Percentiles rank a stretch among this genome's conserved stretches.
Evolutionary conservation across 2,888 invertebrate species (phyloP).

Genomic region (Elaeidobius kamerunicus): DNA sequence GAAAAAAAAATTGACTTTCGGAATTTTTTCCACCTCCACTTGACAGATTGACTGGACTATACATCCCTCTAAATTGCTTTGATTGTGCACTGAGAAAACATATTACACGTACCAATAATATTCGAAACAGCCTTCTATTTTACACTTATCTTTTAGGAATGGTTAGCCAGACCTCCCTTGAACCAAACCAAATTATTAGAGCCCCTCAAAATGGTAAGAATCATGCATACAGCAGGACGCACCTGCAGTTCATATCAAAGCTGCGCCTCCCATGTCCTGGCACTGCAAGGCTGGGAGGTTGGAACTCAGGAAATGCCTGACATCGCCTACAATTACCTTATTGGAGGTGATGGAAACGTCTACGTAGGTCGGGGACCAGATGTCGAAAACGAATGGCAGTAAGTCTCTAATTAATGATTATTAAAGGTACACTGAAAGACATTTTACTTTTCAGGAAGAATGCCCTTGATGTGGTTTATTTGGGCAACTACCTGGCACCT

Average conservation of each 20-base stretch:
- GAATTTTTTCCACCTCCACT: too few species aligned
- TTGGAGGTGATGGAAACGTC: slow-evolving; percentile 74
- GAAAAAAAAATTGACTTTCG: too few species aligned
- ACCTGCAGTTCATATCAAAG: slow-evolving; percentile 48
- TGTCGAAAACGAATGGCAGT: slow-evolving; percentile 40
- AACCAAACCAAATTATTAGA: slow-evolving; percentile 11
- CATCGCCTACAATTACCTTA: slow-evolving; percentile 52
- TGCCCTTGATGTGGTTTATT: slow-evolving; percentile 24
- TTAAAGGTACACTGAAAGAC: too few species aligned
- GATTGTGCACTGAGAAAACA: too few species aligned
- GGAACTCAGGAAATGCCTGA: slow-evolving; percentile 45
- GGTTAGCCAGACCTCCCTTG: slow-evolving; percentile 60
- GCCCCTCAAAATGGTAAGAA: slow-evolving; percentile 43
- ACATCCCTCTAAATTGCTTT: too few species aligned
- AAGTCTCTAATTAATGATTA: slow-evolving; percentile 2
- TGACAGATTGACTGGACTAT: too few species aligned
- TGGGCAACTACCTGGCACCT: slow-evolving; percentile 25
- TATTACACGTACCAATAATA: too few species aligned
- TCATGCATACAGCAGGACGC: slow-evolving; percentile 54
- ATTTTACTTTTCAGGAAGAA: slow-evolving; percentile 21
- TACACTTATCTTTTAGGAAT: slow-evolving; percentile 45
- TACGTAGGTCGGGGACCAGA: slow-evolving; percentile 60
- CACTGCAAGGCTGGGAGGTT: slow-evolving; percentile 49
- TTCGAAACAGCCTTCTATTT: too few species aligned
- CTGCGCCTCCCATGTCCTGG: slow-evolving; percentile 53